These are phyloP conservation scores for Orycteropus afer DNA, from an alignment of 2,113 vertebrate species.

Conservation along the genomic window DNA sequence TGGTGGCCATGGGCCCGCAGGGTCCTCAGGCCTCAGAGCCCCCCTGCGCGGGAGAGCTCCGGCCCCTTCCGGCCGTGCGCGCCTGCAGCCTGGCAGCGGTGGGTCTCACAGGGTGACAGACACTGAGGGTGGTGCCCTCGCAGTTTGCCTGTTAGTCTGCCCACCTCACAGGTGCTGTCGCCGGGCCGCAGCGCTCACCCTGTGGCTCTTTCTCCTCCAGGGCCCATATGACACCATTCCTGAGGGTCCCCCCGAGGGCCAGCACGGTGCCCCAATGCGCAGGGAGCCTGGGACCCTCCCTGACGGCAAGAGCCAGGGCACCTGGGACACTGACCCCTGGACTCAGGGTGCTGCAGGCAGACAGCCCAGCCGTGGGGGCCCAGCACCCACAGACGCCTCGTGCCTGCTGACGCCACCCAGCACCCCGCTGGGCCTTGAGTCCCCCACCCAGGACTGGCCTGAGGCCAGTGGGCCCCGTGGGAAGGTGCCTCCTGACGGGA, in stretches of 20 bases:
- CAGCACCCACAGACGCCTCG: constrained; percentile 84
- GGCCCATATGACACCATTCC: constrained; percentile 77
- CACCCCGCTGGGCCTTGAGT: constrained; percentile 90
- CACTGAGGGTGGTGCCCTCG: too few relatives aligned
- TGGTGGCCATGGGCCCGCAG: too few relatives aligned
- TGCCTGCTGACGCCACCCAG: constrained; percentile 94
- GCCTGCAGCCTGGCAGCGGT: too few relatives aligned
- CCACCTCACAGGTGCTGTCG: too few relatives aligned
- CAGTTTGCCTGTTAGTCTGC: too few relatives aligned
- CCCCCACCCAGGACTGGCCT: constrained; percentile 19
- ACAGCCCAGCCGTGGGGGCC: not conserved
- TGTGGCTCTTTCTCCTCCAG: constrained; percentile 7
- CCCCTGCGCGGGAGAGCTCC: too few relatives aligned
- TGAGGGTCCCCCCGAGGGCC: constrained; percentile 65
- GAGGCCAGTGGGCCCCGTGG: constrained; percentile 80
- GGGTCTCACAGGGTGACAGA: too few relatives aligned
- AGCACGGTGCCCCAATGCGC: not conserved
- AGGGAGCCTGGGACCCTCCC: constrained; percentile 2
- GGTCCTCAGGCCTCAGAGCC: too few relatives aligned
- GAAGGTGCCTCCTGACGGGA: constrained; percentile 82
- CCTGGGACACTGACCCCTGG: not conserved
- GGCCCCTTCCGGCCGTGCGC: too few relatives aligned
- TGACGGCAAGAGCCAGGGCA: constrained; percentile 34
- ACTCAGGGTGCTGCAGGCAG: not conserved
- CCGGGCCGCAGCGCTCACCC: not conserved